A percentile compares a stretch with the other conserved stretches of the same genome.
phyloP scores from a whole-genome alignment of 2,888 invertebrate genomes.

The Adelognathus sp. region DNA sequence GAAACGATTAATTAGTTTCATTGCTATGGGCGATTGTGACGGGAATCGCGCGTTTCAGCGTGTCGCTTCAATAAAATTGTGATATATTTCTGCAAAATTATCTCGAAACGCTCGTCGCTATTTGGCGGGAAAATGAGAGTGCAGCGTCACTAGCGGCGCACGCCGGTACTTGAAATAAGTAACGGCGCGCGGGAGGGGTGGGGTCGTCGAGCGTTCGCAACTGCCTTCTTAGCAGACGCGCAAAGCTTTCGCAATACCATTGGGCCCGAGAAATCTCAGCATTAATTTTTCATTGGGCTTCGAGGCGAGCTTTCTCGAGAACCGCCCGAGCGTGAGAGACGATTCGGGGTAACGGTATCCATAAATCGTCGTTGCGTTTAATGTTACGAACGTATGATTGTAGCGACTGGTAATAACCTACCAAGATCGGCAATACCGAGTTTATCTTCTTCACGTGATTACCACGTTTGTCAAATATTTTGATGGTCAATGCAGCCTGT shows the following conservation, averaged over 20 bases:
- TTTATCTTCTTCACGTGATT: conserved; percentile 76
- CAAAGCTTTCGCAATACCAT: too few species aligned
- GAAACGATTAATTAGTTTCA: too few species aligned
- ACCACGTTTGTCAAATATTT: conserved; percentile 76
- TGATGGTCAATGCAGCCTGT: conserved; percentile 72
- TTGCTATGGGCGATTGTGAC: too few species aligned
- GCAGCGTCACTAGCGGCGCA: conserved; percentile 10
- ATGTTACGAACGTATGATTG: background rate
- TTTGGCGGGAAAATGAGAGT: background rate
- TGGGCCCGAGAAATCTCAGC: too few species aligned
- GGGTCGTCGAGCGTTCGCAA: background rate
- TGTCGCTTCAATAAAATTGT: too few species aligned
- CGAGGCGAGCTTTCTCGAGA: too few species aligned
- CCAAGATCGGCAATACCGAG: conserved; percentile 77
- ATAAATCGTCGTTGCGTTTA: background rate
- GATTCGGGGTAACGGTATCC: too few species aligned
- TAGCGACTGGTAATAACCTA: conserved; percentile 63
- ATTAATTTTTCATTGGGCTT: too few species aligned
- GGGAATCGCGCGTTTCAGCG: too few species aligned
- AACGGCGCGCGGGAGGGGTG: conserved; percentile 1
- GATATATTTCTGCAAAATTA: background rate
- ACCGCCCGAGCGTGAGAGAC: too few species aligned
- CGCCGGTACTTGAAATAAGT: background rate
- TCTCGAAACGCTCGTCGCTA: background rate
- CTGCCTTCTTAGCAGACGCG: background rate